These are phyloP conservation scores for Phlogophora meticulosa DNA, from an alignment of 2,888 invertebrate genomes.

Conservation along the genomic window DNA sequence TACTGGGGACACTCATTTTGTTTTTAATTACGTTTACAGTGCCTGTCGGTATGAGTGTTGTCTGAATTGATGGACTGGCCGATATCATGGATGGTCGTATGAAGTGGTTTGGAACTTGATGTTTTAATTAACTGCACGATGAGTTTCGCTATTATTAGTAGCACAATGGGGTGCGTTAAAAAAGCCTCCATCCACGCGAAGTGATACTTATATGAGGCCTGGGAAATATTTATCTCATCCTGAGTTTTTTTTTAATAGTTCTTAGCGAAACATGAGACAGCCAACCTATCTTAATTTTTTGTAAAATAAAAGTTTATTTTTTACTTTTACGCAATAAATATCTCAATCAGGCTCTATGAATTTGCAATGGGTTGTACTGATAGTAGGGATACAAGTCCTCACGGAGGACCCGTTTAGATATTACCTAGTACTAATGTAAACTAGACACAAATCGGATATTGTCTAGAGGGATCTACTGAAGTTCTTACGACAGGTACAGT, in stretches of 20 bases:
- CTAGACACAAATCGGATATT: not conserved
- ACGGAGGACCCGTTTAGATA: not conserved
- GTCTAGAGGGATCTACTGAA: not conserved
- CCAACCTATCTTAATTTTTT: too few species aligned
- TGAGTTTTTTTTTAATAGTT: too few species aligned
- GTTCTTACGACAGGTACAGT: conserved; percentile 2
- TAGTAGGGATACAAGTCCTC: not conserved
- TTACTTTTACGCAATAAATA: too few species aligned
- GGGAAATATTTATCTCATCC: not conserved
- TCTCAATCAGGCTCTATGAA: too few species aligned
- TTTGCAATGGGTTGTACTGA: not conserved
- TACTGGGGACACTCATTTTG: conserved; percentile 51
- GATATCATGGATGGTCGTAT: conserved; percentile 22
- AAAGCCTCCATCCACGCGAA: not conserved
- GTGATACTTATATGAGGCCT: not conserved
- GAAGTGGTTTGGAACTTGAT: conserved; percentile 20
- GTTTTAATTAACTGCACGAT: conserved; percentile 37
- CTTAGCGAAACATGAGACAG: too few species aligned
- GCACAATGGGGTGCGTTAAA: not conserved
- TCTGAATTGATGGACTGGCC: conserved; percentile 32
- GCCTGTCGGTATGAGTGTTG: conserved; percentile 12
- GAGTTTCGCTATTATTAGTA: conserved; percentile 7
- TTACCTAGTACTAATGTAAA: conserved; percentile 2
- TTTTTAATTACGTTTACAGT: conserved; percentile 61
- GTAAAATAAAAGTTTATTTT: too few species aligned